Percentiles rank a stretch among this genome's conserved stretches.
Conservation (phyloP, 2,888 invertebrate genomes). For the Pyrgus malvae region DNA sequence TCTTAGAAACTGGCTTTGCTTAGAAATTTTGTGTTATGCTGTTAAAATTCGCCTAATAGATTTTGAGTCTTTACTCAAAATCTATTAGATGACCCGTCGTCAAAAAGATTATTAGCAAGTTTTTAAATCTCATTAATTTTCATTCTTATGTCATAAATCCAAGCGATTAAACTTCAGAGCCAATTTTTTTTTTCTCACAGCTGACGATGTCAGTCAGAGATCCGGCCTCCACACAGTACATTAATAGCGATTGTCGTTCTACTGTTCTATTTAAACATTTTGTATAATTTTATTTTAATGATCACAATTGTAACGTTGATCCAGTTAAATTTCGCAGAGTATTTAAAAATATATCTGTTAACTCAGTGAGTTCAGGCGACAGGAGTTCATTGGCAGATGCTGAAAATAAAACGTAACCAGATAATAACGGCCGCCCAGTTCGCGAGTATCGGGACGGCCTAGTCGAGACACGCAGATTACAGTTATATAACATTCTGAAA, state of each 20-base stretch:
- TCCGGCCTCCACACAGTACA: background rate
- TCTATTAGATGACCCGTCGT: no score
- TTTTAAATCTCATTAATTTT: no score
- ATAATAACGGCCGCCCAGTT: conserved; percentile 39
- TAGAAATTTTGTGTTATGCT: no score
- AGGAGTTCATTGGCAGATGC: conserved; percentile 52
- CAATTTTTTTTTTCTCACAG: conserved; percentile 35
- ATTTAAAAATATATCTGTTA: conserved; percentile 10
- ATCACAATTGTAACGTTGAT: background rate
- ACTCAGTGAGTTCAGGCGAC: conserved; percentile 14
- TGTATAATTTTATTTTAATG: background rate
- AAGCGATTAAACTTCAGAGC: conserved; percentile 24
- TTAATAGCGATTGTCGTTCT: background rate
- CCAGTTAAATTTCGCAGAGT: conserved; percentile 14
- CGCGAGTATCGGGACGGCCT: conserved; percentile 10
- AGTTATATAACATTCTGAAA: background rate
- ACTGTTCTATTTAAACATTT: conserved; percentile 3
- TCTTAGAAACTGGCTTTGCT: no score
- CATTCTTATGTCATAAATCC: no score
- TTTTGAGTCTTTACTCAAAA: no score
- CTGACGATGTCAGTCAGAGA: conserved; percentile 27
- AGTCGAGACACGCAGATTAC: background rate
- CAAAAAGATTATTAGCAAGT: no score
- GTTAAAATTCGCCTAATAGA: no score
- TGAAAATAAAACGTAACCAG: conserved; percentile 54